Percentiles rank a stretch among this genome's conserved stretches.
Evolutionary conservation across 92 coral and sea anemone species (phyloP).

Genomic region (Metridium senile): DNA sequence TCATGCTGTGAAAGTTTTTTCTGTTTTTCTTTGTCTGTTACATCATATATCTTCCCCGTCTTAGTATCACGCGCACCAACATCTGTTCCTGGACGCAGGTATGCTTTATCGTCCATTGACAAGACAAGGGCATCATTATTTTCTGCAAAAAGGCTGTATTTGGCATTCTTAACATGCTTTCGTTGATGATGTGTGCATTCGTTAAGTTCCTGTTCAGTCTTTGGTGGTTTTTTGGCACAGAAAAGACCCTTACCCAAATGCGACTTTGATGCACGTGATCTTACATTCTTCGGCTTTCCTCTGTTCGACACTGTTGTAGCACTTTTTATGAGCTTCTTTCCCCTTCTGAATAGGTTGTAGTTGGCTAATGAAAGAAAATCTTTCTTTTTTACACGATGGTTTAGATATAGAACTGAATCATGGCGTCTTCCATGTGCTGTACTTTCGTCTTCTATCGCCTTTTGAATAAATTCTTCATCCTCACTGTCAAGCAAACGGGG

Average conservation of each 20-base stretch:
- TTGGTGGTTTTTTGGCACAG: slow-evolving; percentile 58
- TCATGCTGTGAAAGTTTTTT: slow-evolving; percentile 67
- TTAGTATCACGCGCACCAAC: slow-evolving; percentile 43
- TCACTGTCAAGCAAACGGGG: slow-evolving; percentile 39
- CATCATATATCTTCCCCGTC: slow-evolving; percentile 47
- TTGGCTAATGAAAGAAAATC: slow-evolving; percentile 46
- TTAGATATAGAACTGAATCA: slow-evolving; percentile 36
- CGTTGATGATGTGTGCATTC: slow-evolving; percentile 54
- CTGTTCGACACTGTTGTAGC: slow-evolving; percentile 53
- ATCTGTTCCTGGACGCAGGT: slow-evolving; percentile 46
- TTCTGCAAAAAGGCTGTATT: slow-evolving; percentile 6
- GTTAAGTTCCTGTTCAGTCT: slow-evolving; percentile 24
- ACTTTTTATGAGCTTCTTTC: slow-evolving; percentile 36
- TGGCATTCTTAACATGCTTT: slow-evolving; percentile 36
- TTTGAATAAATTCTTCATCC: slow-evolving; percentile 50
- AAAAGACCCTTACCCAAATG: slow-evolving; percentile 52
- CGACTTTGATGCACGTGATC: slow-evolving; percentile 27
- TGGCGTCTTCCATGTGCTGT: slow-evolving; percentile 63
- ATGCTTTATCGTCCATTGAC: slow-evolving; percentile 62
- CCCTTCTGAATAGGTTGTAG: slow-evolving; percentile 13
- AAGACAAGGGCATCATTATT: slow-evolving; percentile 25
- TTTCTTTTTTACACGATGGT: slow-evolving; percentile 50
- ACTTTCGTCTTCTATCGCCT: slow-evolving; percentile 40
- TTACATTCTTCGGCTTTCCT: slow-evolving; percentile 50
- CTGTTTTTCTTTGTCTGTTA: slow-evolving; percentile 27